A percentile compares a stretch with the other conserved stretches of the same genome.
These are phyloP conservation scores for Maniola jurtina DNA, from an alignment of 1,140 invertebrate genomes.

Conservation along the genomic window DNA sequence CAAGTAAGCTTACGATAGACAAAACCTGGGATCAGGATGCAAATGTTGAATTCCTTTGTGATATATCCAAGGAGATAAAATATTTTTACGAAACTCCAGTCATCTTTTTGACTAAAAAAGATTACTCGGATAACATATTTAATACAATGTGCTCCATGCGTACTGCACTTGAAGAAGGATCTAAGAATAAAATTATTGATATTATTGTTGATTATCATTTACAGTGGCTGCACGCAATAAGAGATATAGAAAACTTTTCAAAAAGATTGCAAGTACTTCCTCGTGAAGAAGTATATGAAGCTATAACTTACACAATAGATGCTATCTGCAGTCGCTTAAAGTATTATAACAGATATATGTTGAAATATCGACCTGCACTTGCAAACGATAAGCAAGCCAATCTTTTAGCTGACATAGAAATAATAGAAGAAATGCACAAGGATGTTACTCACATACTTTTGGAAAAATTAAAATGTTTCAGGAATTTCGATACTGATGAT, in stretches of 20 bases:
- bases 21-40: slow-evolving; percentile 39
- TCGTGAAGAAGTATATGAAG: slow-evolving; percentile 53
- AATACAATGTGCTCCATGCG: slow-evolving; percentile 56
- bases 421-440: slow-evolving; percentile 68
- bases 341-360: slow-evolving; percentile 60
- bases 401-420: slow-evolving; percentile 58
- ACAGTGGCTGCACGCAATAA: slow-evolving; percentile 60
- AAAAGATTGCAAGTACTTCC: slow-evolving; percentile 43
- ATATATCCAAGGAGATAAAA: slow-evolving; percentile 64
- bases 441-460: slow-evolving; percentile 46
- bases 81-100: slow-evolving; percentile 63
- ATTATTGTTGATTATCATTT: slow-evolving; percentile 62
- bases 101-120: slow-evolving; percentile 60
- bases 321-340: slow-evolving; percentile 50
- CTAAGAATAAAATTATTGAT: slow-evolving; percentile 52
- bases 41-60: slow-evolving; percentile 51
- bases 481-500: slow-evolving; percentile 42
- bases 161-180: slow-evolving; percentile 40
- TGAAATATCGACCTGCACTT: slow-evolving; percentile 43
- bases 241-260: slow-evolving; percentile 59
- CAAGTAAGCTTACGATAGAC: slow-evolving; percentile 16
- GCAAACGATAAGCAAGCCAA: slow-evolving; percentile 49
- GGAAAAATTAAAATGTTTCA: slow-evolving; percentile 57
- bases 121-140: slow-evolving; percentile 63
- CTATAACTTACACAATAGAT: slow-evolving; percentile 61